Conservation (phyloP, 2,113 vertebrate genomes). For the Pelusios castaneus region DNA sequence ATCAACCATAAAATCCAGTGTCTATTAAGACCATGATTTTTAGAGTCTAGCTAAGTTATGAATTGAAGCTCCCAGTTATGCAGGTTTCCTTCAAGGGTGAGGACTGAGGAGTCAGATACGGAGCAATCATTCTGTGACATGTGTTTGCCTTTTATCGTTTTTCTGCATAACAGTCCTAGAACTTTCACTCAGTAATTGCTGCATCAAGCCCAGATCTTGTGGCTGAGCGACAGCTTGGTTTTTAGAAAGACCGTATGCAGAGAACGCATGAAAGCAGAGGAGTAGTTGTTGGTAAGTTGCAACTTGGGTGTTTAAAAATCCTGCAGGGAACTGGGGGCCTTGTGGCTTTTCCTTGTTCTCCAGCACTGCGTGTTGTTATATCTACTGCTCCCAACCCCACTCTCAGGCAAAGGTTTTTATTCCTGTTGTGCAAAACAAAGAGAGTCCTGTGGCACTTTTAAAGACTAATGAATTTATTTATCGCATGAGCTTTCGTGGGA, state of each 20-base stretch:
- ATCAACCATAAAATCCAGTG: no score
- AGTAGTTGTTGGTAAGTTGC: neutral
- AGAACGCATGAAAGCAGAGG: neutral
- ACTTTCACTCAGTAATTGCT: neutral
- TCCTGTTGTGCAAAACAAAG: no score
- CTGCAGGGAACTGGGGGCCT: neutral
- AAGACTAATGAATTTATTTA: no score
- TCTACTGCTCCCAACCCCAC: neutral
- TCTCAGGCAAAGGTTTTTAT: accelerated
- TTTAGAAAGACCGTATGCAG: neutral
- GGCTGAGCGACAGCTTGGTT: neutral
- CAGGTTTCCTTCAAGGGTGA: no score
- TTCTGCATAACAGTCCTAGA: neutral
- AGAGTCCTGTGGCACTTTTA: no score
- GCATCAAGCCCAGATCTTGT: neutral
- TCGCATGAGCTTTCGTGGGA: no score
- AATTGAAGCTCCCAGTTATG: no score
- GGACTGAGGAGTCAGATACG: no score
- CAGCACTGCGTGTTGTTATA: neutral
- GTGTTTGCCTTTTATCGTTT: neutral
- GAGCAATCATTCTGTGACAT: no score
- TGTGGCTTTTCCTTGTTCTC: neutral
- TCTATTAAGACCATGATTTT: no score
- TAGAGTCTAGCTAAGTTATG: no score
- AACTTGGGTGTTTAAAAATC: neutral